Base-by-base conservation (phyloP, 2,888 invertebrate species). In the Oscheius myriophilus region DNA sequence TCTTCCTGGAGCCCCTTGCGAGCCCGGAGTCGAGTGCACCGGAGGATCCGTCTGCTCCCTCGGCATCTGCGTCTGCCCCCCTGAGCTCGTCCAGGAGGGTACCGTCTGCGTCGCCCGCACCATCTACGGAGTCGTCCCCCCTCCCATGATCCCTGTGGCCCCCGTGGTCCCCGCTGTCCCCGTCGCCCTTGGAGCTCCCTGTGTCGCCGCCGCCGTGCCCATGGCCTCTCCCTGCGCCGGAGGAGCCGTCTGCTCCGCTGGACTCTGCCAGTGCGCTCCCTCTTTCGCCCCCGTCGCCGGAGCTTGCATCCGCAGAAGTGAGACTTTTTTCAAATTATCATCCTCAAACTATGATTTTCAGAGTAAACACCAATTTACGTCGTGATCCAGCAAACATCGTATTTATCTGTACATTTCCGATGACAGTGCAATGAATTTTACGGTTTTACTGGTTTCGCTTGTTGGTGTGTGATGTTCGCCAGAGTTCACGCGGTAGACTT, bases 21-120 rank as follows among this genome's bases (percentile, higher is more conserved):
- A 83, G 73, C 84, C 84, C 45, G 84, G 84, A 78, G 85, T 84
- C 67, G 85, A 85, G 72, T 85, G 85, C 76, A 85, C 85, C 61
- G 85, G 85, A 57, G 85, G 85, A 59, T 82, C 82, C 26, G 84
- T 85, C 59, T 85, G 85, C 81, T 84, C 84, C 54, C 80, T 82
- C 69, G 85, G 85, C 67, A 82, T 84, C 42, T 85, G 85, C 73
- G 75, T 84, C 69, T 85, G 85, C 76, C 84, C 85, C 57, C 84
- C 84, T 67, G 85, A 84, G 72, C 75, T 85, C 59, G 79, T 85
- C 62, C 85, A 85, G 73, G 84, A 85, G 66, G 85, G 85, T 53
- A 84, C 84, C 61, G 85, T 84, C 67, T 85, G 85, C 68, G 85
- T 85, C 53, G 79, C 82, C 52, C 74, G 84, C 45, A 84, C 82